A percentile compares a stretch with the other conserved stretches of the same genome.
Evolutionary conservation across 1,140 invertebrate species (phyloP).

Genomic region (Spodoptera frugiperda): DNA sequence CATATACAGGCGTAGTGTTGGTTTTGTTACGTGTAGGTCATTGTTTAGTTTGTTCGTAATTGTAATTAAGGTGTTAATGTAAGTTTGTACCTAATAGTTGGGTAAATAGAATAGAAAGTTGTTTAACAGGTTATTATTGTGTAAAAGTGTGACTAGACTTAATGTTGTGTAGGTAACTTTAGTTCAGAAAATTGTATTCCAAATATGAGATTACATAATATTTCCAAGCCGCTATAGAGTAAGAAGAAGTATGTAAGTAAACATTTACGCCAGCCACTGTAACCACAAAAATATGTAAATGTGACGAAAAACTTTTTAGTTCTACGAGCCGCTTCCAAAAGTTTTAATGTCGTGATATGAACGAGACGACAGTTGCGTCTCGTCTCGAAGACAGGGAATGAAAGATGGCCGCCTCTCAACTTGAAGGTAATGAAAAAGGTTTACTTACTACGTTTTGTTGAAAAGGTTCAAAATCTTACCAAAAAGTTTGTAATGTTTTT

Average conservation of each 20-base stretch:
- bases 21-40: neutral
- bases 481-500: conserved; percentile 23
- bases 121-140: too few relatives aligned
- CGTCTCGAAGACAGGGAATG: conserved; percentile 22
- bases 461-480: conserved; percentile 34
- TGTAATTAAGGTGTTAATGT: conserved; percentile 3
- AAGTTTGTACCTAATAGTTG: neutral
- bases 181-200: neutral
- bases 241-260: conserved; percentile 3
- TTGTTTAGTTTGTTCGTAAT: conserved; percentile 18
- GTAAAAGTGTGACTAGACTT: neutral
- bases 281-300: conserved; percentile 45
- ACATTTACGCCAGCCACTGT: neutral
- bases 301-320: conserved; percentile 31
- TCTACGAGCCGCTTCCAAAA: conserved; percentile 32
- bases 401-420: conserved; percentile 4
- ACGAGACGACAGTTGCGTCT: conserved; percentile 14
- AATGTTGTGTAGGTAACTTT: neutral
- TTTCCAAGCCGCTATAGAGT: neutral
- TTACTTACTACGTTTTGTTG: conserved; percentile 36
- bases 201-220: neutral
- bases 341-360: conserved; percentile 36
- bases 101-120: neutral
- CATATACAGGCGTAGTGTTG: conserved; percentile 5
- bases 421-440: conserved; percentile 40